phyloP scores from a whole-genome alignment of 2,797 vertebrate genomes.

The Pteronotus mesoamericanus region DNA sequence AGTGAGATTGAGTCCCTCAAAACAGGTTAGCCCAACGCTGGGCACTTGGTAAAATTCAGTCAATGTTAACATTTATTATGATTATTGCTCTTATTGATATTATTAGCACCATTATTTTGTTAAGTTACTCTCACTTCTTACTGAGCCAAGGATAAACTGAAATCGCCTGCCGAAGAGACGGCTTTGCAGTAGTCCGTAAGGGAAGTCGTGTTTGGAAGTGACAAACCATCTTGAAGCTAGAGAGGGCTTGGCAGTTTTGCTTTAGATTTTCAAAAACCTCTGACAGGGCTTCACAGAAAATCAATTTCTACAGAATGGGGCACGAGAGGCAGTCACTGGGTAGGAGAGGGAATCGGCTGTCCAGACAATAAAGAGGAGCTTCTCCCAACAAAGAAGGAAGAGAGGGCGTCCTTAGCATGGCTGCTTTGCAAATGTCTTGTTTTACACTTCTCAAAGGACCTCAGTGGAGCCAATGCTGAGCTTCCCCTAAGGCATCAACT shows the following conservation, averaged over 20 bases:
- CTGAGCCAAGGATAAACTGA: background rate
- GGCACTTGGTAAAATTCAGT: background rate
- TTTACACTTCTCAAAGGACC: background rate
- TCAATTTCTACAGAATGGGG: background rate
- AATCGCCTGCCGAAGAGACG: background rate
- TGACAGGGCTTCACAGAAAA: background rate
- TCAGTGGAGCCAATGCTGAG: rapidly evolving
- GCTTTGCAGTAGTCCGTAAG: background rate
- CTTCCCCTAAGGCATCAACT: background rate
- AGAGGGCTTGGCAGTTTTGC: background rate
- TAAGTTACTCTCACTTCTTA: background rate
- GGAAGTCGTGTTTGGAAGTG: background rate
- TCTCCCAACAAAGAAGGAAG: background rate
- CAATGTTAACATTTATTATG: background rate
- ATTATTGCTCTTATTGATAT: background rate
- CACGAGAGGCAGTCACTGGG: background rate
- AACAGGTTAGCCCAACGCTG: background rate
- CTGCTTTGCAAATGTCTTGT: too few relatives aligned
- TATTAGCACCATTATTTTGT: background rate
- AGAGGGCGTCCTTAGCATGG: background rate
- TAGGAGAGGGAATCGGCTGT: background rate
- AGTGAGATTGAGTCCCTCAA: background rate
- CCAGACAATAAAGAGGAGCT: background rate
- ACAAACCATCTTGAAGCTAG: background rate
- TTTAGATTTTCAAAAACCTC: background rate